Percentiles rank a stretch among this genome's conserved stretches.
phyloP scores from a whole-genome alignment of 2,113 vertebrate genomes.

The Ammodramus savannarum region DNA sequence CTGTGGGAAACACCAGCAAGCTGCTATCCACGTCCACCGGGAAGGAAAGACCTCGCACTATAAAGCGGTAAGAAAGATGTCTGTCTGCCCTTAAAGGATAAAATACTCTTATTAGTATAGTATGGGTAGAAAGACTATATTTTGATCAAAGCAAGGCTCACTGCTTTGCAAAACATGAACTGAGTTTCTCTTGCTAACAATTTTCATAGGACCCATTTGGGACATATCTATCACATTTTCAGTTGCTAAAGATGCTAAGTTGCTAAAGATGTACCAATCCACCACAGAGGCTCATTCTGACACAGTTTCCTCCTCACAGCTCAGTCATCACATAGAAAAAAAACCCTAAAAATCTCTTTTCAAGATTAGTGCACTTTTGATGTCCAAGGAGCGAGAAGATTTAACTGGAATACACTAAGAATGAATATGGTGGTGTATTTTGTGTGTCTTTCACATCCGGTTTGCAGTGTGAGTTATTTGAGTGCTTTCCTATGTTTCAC shows the following conservation, averaged over 20 bases:
- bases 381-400: not conserved
- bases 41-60: not conserved
- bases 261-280: not conserved
- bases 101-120: not conserved
- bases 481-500: not conserved
- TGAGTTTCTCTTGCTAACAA: not conserved
- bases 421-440: not conserved
- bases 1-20: not conserved
- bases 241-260: not conserved
- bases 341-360: not conserved
- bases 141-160: not conserved
- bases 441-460: not conserved
- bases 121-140: not conserved
- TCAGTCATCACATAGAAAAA: not conserved
- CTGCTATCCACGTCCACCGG: not conserved
- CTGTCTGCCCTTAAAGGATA: not conserved
- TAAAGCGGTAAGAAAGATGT: not conserved
- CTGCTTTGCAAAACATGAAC: not conserved
- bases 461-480: not conserved
- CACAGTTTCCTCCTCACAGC: not conserved
- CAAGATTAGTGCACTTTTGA: not conserved
- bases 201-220: not conserved
- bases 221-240: not conserved
- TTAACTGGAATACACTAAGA: not conserved
- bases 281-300: not conserved